A percentile compares a stretch with the other conserved stretches of the same genome.
phyloP scores from a whole-genome alignment of 2,113 vertebrate species.

The Entelurus aequoreus region DNA sequence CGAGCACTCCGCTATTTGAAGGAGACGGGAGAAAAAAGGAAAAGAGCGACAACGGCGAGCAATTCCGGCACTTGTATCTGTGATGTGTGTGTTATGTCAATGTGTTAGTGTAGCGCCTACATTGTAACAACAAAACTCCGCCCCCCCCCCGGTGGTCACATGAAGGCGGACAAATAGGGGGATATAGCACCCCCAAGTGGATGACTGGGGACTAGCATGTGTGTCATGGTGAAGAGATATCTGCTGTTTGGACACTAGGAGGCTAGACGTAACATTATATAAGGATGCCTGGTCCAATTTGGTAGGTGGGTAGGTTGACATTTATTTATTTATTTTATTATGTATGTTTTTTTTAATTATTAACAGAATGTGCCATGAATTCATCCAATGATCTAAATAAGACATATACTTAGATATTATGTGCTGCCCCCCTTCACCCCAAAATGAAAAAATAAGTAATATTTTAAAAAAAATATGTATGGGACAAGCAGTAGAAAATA shows the following conservation, averaged over 20 bases:
- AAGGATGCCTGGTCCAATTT: no score
- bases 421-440: no score
- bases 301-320: no score
- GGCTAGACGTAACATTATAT: neutral
- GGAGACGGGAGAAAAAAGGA: neutral
- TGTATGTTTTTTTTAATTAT: no score
- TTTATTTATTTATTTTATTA: no score
- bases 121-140: slow-evolving; percentile 63
- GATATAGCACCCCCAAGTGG: slow-evolving; percentile 47
- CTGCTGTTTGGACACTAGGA: slow-evolving; percentile 13
- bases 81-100: no score
- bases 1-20: slow-evolving; percentile 9
- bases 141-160: slow-evolving; percentile 63
- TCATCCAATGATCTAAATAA: no score
- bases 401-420: no score
- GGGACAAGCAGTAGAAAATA: no score
- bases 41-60: slow-evolving; percentile 17
- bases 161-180: slow-evolving; percentile 28
- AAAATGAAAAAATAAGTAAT: no score
- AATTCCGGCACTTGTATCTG: slow-evolving; percentile 38
- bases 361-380: no score
- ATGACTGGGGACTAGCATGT: slow-evolving; percentile 4
- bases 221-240: neutral
- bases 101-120: slow-evolving; percentile 48
- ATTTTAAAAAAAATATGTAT: no score